Base-by-base conservation (phyloP, 92 coral and sea anemone species). In the Porites evermanni region DNA sequence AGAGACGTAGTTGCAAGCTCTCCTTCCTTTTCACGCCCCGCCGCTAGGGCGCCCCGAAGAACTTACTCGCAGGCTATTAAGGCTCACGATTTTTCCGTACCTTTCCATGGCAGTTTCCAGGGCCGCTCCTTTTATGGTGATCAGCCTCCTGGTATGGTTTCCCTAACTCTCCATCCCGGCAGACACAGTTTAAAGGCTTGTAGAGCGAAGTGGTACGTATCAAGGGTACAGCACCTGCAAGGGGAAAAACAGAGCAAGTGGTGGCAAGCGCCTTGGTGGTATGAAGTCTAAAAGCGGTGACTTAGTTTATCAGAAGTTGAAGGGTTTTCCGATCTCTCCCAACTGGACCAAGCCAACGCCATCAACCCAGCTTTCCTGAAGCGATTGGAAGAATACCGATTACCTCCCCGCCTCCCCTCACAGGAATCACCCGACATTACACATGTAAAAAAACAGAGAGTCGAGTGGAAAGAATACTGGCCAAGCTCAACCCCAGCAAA, bases 211-310 rank as follows among this genome's bases (percentile, higher is more conserved):
- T 7, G 68, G 68, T 64, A 64, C 16, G 19, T 16, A 21, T 64
- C 68, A 2, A 64, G 19, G 68, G 68, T 64, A 64, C 68, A 6
- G 64, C 64, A 59, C 64, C 64, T 59, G 17, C 0, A 59, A 59
- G 11, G 64, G 64, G 64, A 59, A 59, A 64, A 64, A 64, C 68
- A n/a, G 32, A 70, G 50, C 9, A 70, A 83, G 64, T 71, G 87
- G 63, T 61, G 81, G 75, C 61, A 83, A 83, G 77, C 60, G 87
- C 70, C 77, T 83, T 54, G 17, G 80, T 51, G 87, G 87, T 18
- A 38, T 67, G 70, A 54, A 79, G 26, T 79, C 83, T 51, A 38
- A 32, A 38, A 79, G 29, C 53, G 83, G 70, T 20, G 83, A 79
- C 70, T 70, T 61, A 59, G 83, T 59, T 79, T 13, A 79, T 11